Conservation (phyloP, 2,797 vertebrate genomes). For the Pseudochaenichthys georgianus region DNA sequence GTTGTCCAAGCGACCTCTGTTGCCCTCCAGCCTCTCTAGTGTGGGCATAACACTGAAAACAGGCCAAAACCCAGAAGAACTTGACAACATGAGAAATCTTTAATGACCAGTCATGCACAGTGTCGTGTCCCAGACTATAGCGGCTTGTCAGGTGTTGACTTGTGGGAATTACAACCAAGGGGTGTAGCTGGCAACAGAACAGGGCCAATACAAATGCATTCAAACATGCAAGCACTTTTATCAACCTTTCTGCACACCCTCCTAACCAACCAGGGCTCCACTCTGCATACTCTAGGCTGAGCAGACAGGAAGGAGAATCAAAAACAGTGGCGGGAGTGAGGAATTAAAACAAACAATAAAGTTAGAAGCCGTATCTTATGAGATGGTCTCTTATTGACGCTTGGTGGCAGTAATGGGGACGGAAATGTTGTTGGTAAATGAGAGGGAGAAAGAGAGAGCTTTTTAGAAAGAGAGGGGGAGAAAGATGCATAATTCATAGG, state of each 20-base stretch:
- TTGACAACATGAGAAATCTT: conserved; percentile 16
- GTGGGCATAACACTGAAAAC: too few species aligned
- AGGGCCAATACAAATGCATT: conserved; percentile 59
- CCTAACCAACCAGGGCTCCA: conserved; percentile 71
- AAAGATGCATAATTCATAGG: conserved; percentile 91
- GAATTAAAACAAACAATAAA: conserved; percentile 87
- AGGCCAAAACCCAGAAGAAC: too few species aligned
- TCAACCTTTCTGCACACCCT: conserved; percentile 48
- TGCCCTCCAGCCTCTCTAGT: too few species aligned
- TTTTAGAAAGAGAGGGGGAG: background rate
- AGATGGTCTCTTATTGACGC: conserved; percentile 90
- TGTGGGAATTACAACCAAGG: conserved; percentile 47
- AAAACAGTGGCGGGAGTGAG: conserved; percentile 58
- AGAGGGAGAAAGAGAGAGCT: too few species aligned
- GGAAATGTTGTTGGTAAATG: conserved; percentile 89
- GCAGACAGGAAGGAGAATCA: conserved; percentile 45
- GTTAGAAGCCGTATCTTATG: conserved; percentile 89
- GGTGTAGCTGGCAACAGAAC: conserved; percentile 26
- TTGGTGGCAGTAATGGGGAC: conserved; percentile 91
- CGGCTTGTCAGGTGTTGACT: conserved; percentile 46
- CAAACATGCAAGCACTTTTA: conserved; percentile 57
- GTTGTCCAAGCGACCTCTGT: too few species aligned
- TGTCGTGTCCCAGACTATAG: background rate
- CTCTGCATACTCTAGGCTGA: conserved; percentile 60
- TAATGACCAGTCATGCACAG: conserved; percentile 24